Evolutionary conservation across 2,888 invertebrate species (phyloP).

Genomic region (Acanthococcus lagerstroemiae): DNA sequence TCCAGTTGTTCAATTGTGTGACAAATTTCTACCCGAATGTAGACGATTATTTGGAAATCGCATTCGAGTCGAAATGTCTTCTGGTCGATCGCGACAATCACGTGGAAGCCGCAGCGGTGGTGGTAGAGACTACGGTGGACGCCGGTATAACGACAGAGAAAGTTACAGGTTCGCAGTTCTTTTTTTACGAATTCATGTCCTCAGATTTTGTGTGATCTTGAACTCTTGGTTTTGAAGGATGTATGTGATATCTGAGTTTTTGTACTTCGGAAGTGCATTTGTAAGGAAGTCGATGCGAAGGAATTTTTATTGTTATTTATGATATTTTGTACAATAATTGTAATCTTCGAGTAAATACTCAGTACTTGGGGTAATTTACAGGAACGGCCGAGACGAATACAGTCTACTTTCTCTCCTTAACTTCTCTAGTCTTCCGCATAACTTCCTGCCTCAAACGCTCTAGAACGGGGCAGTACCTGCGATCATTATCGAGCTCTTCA

Average conservation of each 20-base stretch:
- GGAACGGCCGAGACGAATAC: slow-evolving; percentile 26
- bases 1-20: not conserved
- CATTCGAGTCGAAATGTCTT: slow-evolving; percentile 88
- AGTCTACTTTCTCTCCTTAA: slow-evolving; percentile 5
- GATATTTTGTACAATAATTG: no score
- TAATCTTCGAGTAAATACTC: not conserved
- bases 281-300: not conserved
- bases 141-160: slow-evolving; percentile 28
- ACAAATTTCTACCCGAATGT: not conserved
- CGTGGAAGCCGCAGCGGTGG: slow-evolving; percentile 34
- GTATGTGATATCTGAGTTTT: not conserved
- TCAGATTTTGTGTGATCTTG: not conserved
- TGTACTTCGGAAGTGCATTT: no score
- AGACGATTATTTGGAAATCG: slow-evolving; percentile 80
- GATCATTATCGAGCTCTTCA: not conserved
- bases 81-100: slow-evolving; percentile 61
- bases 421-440: not conserved
- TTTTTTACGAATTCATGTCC: not conserved
- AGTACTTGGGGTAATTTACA: slow-evolving; percentile 34
- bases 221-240: not conserved
- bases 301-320: no score
- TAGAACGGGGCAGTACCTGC: not conserved
- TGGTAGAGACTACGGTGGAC: slow-evolving; percentile 32
- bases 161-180: slow-evolving; percentile 20
- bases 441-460: not conserved